These are phyloP conservation scores for Acrossocheilus wenchowensis DNA, from an alignment of 2,797 vertebrate species.

Conservation along the genomic window DNA sequence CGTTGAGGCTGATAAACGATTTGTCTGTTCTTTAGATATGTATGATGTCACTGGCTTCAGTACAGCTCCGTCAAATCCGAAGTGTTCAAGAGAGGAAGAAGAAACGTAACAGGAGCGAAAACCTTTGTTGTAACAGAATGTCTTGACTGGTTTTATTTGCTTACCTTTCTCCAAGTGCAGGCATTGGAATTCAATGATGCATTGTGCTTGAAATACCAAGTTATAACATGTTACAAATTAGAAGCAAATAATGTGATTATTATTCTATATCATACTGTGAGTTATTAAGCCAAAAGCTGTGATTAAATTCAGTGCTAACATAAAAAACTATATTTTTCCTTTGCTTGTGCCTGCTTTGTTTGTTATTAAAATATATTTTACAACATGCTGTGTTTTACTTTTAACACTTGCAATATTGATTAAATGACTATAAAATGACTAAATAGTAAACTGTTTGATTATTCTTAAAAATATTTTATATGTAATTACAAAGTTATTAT, in stretches of 20 bases:
- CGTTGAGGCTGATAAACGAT: not conserved
- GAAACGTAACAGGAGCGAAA: not conserved
- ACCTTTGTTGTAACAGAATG: not conserved
- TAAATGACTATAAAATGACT: not conserved
- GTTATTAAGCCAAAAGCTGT: slow-evolving; percentile 6
- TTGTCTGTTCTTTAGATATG: slow-evolving; percentile 62
- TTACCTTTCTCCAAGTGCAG: not conserved
- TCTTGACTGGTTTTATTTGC: not conserved
- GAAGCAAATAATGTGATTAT: slow-evolving; percentile 8
- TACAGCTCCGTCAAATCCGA: slow-evolving; percentile 66
- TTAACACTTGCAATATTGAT: not conserved
- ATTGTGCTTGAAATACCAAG: not conserved
- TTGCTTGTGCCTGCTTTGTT: not conserved
- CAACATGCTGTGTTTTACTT: not conserved
- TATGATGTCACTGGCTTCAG: slow-evolving; percentile 65
- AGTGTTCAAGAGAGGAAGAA: slow-evolving; percentile 12
- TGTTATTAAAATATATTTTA: slow-evolving; percentile 29
- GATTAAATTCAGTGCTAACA: not conserved
- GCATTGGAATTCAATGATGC: not conserved
- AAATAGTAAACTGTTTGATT: not conserved
- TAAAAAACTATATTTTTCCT: not conserved
- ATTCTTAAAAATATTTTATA: not conserved
- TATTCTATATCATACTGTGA: not conserved
- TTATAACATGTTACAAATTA: slow-evolving; percentile 9
- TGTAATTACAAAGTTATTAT: not conserved